Base-by-base conservation (phyloP, 2,113 vertebrate species). In the Desmodus rotundus region DNA sequence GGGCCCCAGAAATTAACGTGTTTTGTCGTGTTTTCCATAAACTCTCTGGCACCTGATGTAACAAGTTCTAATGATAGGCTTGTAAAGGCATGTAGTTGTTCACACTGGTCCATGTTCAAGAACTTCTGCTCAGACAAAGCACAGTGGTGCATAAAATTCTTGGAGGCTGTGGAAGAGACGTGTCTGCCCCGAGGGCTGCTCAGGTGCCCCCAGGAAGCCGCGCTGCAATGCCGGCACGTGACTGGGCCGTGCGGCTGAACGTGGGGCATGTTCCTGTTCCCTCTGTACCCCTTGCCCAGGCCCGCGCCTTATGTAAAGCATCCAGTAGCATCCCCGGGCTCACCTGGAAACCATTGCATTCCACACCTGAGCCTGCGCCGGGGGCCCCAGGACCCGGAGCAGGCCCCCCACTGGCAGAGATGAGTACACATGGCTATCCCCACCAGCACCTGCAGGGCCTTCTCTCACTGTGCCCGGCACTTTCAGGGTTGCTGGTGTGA, bases 151-250 rank as follows among this genome's bases (percentile, higher is more conserved):
- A 2, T 38, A 36, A 52, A 15, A 22, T 17, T 19, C 31, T n/a
- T 1, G 20, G 95, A 89, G 92, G 87, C 97, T 77, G 78, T 33
- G 81, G 45, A 38, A 20, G 68, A 89, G 47, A 61, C 28, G 16
- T 14, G 26, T 72, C 5, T 47, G 54, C 50, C 58, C 33, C 2
- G n/a, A 17, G 43, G n/a, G 68, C 98, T 83, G 76, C 98, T 97
- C 96, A 93, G 95, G 97, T 97, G 92, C 96, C 97, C 96, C 97
- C 95, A 93, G 97, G 97, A 93, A 86, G 92, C 92, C 50, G 94
- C 89, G 88, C 82, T 74, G 93, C 96, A 97, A 94, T 61, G 88
- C 97, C 94, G 94, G 97, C 95, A 94, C 97, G 83, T 94, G 94
- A 96, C 97, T 97, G 86, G 65, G 97, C 98, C 87, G 68, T 95